Evolutionary conservation across 2,113 vertebrate genomes (phyloP), one percentile per base, ranked within the genome.

Genomic region (Carlito syrichta): DNA sequence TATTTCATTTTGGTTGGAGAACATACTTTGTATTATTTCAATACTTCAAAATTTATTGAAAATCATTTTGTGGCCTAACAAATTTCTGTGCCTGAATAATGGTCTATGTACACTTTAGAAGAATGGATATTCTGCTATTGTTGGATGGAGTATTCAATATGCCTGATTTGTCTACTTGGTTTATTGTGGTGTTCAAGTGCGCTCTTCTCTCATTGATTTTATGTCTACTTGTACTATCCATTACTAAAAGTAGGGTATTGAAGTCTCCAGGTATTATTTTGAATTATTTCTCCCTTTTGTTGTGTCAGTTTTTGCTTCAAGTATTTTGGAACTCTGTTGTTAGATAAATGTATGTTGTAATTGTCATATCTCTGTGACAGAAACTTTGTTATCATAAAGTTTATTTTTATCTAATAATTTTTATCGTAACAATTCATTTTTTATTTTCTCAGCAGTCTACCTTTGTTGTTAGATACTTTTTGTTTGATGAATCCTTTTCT

Each of bases 201-300:
- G 77, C 85, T 89, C 69, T 78, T 71, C 77, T 52, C 52, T 68
- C 84, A 79, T 43, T 96, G 88, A 93, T 93, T 93, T 76, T 85
- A 60, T 74, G 32, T 86, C 25, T 86, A 69, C 50, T 52, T 76
- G 60, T 94, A 86, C 68, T 91, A 32, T 30, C 86, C 91, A 89
- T 91, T 91, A 86, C 52, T 77, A 62, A 87, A 96, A 96, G 68
- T 69, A 32, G 68, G 50, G 54, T 52, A 68, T 77, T 69, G 58
- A 69, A 83, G 83, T 76, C 62, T 50, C 63, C 63, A 66, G 40
- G 62, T 71, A 66, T 89, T 84, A 79, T 63, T 35, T 23, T 84
- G 78, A 58, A 63, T 91, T 94, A 82, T 81, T 95, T 60, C 56
- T 82, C 50, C 48, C 6, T 58, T 68, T 13, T 89, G 22, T 79